These are phyloP conservation scores for Plumapathes pennacea DNA, from an alignment of 92 coral and sea anemone genomes.

Conservation along the genomic window DNA sequence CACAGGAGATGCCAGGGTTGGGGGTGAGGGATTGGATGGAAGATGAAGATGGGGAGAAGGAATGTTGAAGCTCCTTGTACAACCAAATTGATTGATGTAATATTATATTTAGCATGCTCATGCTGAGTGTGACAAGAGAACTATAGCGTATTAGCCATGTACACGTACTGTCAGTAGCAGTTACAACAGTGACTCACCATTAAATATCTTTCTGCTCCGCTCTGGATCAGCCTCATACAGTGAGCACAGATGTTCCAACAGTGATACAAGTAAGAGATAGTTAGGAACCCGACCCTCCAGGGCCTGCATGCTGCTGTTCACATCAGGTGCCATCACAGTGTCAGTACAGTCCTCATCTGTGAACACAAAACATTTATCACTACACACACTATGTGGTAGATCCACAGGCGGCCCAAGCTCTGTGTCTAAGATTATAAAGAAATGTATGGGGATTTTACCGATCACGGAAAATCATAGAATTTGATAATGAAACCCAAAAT, in stretches of 20 bases:
- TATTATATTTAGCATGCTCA: neutral
- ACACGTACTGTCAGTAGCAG: too few species aligned
- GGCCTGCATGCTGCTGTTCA: constrained; percentile 70
- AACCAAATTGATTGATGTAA: neutral
- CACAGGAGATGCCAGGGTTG: too few species aligned
- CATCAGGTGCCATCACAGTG: constrained; percentile 57
- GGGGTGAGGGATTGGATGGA: too few species aligned
- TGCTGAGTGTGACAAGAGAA: neutral
- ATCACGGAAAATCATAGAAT: too few species aligned
- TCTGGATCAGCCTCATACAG: constrained; percentile 79
- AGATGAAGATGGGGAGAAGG: too few species aligned
- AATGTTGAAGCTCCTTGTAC: too few species aligned
- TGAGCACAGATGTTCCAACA: constrained; percentile 91
- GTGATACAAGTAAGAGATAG: constrained; percentile 80
- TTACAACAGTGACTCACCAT: too few species aligned
- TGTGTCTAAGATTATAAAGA: neutral
- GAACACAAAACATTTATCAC: neutral
- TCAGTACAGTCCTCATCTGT: constrained; percentile 57
- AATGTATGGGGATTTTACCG: too few species aligned
- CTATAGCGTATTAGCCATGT: neutral
- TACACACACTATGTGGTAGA: too few species aligned
- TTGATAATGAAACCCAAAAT: too few species aligned
- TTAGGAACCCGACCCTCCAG: constrained; percentile 94
- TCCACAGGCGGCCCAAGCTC: too few species aligned
- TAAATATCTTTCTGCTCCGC: constrained; percentile 77